phyloP scores from a whole-genome alignment of 2,113 vertebrate species.

The Chloropsis cyanopogon region DNA sequence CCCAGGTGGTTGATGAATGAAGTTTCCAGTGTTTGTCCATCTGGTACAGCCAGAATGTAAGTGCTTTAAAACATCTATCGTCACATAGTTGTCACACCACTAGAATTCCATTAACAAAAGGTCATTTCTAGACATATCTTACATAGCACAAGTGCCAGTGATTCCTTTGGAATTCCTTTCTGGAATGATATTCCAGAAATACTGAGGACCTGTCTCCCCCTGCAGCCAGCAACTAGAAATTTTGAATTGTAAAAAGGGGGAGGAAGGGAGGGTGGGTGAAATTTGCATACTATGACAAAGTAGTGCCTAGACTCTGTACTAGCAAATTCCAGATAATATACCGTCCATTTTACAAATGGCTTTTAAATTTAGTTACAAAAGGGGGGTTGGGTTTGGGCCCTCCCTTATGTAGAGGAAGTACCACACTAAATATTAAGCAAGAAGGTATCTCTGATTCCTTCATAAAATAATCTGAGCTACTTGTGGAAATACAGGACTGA shows the following conservation, averaged over 20 bases:
- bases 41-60: not conserved
- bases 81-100: not conserved
- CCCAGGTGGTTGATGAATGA: not conserved
- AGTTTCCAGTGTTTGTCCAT: not conserved
- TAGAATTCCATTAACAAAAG: not conserved
- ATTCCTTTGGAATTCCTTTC: not conserved
- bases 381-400: not conserved
- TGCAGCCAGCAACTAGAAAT: not conserved
- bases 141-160: not conserved
- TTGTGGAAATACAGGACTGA: not conserved
- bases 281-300: not conserved
- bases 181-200: not conserved
- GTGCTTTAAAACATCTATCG: not conserved
- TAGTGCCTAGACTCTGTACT: not conserved
- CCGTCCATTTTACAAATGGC: not conserved
- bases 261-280: not conserved
- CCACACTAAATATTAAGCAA: not conserved
- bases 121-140: not conserved
- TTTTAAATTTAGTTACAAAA: not conserved
- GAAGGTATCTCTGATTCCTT: not conserved
- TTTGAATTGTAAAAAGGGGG: not conserved
- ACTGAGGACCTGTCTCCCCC: not conserved
- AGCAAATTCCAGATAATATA: not conserved
- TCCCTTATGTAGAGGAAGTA: not conserved
- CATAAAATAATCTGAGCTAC: not conserved